Evolutionary conservation across 2,113 vertebrate species (phyloP), one percentile per base, ranked within the genome.

Genomic region (Cyanocitta stelleri): DNA sequence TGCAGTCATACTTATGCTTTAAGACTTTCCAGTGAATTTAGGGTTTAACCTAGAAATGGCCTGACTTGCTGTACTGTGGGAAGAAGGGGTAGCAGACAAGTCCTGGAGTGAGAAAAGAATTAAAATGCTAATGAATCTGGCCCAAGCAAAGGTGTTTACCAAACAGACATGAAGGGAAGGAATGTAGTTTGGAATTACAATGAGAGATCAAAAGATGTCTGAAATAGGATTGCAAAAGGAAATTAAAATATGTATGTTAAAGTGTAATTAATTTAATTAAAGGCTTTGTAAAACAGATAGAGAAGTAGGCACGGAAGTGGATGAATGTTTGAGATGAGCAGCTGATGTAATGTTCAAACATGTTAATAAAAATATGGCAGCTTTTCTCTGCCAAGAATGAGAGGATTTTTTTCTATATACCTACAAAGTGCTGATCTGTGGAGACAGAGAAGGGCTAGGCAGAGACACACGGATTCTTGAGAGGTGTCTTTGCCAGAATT

Each of bases 71-170:
- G 27, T 63, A 23, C 32, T 73, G 76, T 91, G 49, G n/a, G 81
- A 85, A 87, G 86, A 80, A 87, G 11, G 62, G 49, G 43, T 43
- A 78, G 33, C 68, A 64, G 68, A 87, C 49, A 85, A 93, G 88
- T 85, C 73, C 61, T 75, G 76, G 80, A 92, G 92, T 90, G 85
- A 93, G 80, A 90, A 96, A 92, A 92, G 89, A 95, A 96, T 95
- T 96, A 95, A 95, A 95, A 96, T 96, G 92, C 58, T 94, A 96
- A 96, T 95, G 85, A 96, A 89, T 61, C 41, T 97, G 93, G 88
- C 66, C 62, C 43, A 68, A 92, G 86, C 22, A 76, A 94, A 95
- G 58, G 61, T 96, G 88, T 97, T 95, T 96, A 90, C 88, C 62
- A 97, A 96, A 93, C 80, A 93, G 62, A 85, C 35, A 58, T 26